Conservation (phyloP, 2,888 invertebrate genomes). For the Cancer borealis region DNA sequence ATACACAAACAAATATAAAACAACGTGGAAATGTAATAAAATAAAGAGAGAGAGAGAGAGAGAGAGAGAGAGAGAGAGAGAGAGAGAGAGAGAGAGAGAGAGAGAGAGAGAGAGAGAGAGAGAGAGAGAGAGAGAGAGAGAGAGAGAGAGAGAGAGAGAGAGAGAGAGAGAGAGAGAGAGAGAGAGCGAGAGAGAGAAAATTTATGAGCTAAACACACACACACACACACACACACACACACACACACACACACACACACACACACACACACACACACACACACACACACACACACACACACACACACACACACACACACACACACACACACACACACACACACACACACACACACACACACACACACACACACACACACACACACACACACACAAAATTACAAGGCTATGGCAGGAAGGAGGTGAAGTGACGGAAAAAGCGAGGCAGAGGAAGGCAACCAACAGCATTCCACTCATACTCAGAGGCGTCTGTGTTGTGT, state of each 20-base stretch:
- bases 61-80: neutral
- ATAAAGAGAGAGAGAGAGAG: neutral
- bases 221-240: no score
- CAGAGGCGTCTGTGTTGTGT: conserved; percentile 15
- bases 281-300: no score
- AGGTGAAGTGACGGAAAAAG: conserved; percentile 10
- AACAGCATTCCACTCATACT: conserved; percentile 27
- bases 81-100: conserved; percentile 6
- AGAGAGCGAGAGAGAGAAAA: no score
- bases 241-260: no score
- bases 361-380: conserved; percentile 45
- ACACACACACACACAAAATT: conserved; percentile 2
- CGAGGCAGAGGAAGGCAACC: neutral
- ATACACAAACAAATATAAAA: neutral
- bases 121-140: no score
- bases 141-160: no score
- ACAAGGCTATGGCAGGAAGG: neutral
- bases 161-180: no score
- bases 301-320: no score
- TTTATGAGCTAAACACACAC: no score
- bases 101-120: neutral
- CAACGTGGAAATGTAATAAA: neutral
- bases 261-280: no score
- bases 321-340: neutral
- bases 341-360: conserved; percentile 45